Base-by-base conservation (phyloP, 2,113 vertebrate species). In the Lipotes vexillifer region DNA sequence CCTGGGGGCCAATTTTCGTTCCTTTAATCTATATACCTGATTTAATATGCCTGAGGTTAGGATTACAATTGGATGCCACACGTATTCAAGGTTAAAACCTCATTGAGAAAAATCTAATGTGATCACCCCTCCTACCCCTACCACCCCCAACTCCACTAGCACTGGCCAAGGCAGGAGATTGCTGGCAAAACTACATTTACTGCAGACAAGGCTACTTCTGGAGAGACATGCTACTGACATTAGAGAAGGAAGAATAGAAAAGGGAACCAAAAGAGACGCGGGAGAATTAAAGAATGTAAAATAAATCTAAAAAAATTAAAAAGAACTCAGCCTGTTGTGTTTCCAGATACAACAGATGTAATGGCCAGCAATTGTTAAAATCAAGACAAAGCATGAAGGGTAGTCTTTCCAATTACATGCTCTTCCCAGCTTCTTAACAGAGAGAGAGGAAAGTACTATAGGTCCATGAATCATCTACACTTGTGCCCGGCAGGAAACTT, bases 401-500 rank as follows among this genome's bases (percentile, higher is more conserved):
- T 44, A 29, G 11, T 61, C 75, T 88, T 36, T 33, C 44, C 57
- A 68, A 65, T 36, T 77, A 12, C 61, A 59, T 0, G 0, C 0
- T 77, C 49, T 84, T 63, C 38, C 21, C 6, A 78, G 90, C 96
- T 97, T 96, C 82, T 93, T 72, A 31, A 78, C 38, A 29, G 94
- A 96, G 97, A 81, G 49, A 97, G 55, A 97, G 97, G 69, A 96
- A 98, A 98, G 94, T 90, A n/a, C 63, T 63, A 94, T 44, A 57
- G 89, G 95, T 96, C 95, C 93, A 92, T 97, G 90, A 95, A 72
- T 87, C 88, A 98, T 96, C 94, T 96, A 88, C 55, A 95, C 85
- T 97, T 31, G 63, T 96, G 95, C 96, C 95, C 98, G 91, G 95
- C 0, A 18, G 83, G 95, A 97, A 98, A 98, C 91, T 97, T 97